Percentiles rank a stretch among this genome's conserved stretches.
phyloP scores from a whole-genome alignment of 2,888 invertebrate genomes.

The Parapristionchus giblindavisi region DNA sequence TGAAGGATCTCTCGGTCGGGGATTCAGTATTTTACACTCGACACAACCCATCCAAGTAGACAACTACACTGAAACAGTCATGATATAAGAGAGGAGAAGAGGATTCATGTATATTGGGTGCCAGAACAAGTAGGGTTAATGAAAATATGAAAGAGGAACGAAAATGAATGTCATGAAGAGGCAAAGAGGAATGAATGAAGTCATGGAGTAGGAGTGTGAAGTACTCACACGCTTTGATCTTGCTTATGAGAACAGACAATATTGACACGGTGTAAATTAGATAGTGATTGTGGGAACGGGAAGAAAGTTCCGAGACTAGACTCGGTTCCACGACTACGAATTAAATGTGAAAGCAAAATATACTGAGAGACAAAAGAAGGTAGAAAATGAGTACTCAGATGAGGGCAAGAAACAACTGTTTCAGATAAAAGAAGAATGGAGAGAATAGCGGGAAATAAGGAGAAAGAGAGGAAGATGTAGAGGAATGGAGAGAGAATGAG shows the following conservation, averaged over 20 bases:
- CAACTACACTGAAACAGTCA: too few relatives aligned
- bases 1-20: constrained; percentile 37
- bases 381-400: neutral
- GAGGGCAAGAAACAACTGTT: neutral
- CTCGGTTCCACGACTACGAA: neutral
- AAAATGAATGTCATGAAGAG: neutral
- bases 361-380: neutral
- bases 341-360: neutral
- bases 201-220: too few relatives aligned
- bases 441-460: neutral
- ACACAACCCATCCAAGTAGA: constrained; percentile 34
- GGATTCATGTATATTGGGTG: neutral
- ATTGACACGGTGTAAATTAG: too few relatives aligned
- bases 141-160: too few relatives aligned
- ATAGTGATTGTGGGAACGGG: too few relatives aligned
- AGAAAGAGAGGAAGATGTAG: constrained; percentile 3
- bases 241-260: too few relatives aligned
- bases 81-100: neutral
- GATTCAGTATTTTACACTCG: constrained; percentile 36
- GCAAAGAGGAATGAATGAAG: neutral
- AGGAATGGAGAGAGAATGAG: neutral
- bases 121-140: too few relatives aligned
- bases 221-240: too few relatives aligned
- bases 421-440: neutral
- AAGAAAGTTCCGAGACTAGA: neutral